These are phyloP conservation scores for Onthophagus sagittarius DNA, from an alignment of 2,888 invertebrate species.

Conservation along the genomic window DNA sequence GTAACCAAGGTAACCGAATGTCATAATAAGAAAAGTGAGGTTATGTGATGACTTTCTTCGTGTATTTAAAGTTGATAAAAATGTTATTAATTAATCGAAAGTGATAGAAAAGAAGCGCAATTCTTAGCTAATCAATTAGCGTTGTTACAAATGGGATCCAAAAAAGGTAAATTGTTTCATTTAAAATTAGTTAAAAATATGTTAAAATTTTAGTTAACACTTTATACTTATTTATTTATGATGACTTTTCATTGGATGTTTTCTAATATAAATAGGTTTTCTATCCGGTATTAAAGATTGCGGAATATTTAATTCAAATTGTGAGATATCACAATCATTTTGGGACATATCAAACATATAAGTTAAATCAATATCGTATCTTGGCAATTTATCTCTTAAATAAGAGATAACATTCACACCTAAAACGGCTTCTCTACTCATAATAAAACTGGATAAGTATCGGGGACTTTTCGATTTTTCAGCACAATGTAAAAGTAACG, in stretches of 20 bases:
- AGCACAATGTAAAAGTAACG: slow-evolving; percentile 79
- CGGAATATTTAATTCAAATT: slow-evolving; percentile 41
- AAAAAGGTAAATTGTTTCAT: background rate
- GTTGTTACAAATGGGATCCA: too few relatives aligned
- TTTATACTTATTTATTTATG: slow-evolving; percentile 37
- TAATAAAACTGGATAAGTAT: slow-evolving; percentile 77
- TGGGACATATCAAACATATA: slow-evolving; percentile 83
- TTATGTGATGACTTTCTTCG: too few relatives aligned
- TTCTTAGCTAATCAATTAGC: too few relatives aligned
- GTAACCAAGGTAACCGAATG: too few relatives aligned
- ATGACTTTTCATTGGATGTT: slow-evolving; percentile 51
- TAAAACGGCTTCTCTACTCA: slow-evolving; percentile 61
- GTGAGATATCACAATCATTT: slow-evolving; percentile 56
- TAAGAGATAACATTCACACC: slow-evolving; percentile 70
- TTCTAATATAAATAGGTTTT: slow-evolving; percentile 36
- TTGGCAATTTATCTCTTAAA: slow-evolving; percentile 70
- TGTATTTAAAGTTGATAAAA: too few relatives aligned
- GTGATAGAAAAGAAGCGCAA: too few relatives aligned
- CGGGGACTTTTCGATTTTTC: slow-evolving; percentile 74
- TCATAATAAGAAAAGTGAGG: too few relatives aligned
- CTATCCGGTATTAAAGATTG: slow-evolving; percentile 38
- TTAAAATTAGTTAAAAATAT: background rate
- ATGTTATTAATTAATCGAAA: too few relatives aligned
- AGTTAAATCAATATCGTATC: slow-evolving; percentile 79
- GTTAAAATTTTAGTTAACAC: background rate